Conservation (phyloP, 2,113 vertebrate species). For the Mesocricetus auratus region DNA sequence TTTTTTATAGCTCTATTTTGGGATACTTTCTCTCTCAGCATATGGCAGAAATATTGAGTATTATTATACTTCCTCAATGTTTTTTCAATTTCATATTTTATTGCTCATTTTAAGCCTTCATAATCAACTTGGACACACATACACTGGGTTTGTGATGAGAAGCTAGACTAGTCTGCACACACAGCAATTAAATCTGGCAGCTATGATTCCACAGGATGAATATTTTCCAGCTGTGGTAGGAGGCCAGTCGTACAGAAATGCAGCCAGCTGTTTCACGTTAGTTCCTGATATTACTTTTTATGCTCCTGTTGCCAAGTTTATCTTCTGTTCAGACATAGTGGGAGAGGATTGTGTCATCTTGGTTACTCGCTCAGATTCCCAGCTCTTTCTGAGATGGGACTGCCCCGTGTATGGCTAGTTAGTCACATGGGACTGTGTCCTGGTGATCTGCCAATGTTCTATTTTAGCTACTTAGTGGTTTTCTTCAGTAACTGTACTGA, state of each 20-base stretch:
- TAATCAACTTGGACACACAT: slow-evolving; percentile 58
- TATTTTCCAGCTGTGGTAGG: slow-evolving; percentile 76
- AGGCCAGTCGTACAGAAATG: slow-evolving; percentile 60
- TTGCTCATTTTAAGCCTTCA: slow-evolving; percentile 61
- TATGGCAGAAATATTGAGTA: slow-evolving; percentile 53
- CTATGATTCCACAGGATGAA: slow-evolving; percentile 70
- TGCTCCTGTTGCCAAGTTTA: slow-evolving; percentile 72
- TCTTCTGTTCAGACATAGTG: slow-evolving; percentile 72
- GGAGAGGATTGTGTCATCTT: slow-evolving; percentile 35
- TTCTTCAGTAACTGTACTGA: neutral
- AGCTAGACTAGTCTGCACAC: slow-evolving; percentile 51
- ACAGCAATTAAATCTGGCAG: slow-evolving; percentile 72
- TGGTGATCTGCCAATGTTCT: neutral
- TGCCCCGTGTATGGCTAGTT: neutral
- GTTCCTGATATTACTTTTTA: slow-evolving; percentile 72
- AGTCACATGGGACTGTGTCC: neutral
- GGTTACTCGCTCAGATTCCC: slow-evolving; percentile 58
- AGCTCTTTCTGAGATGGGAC: slow-evolving; percentile 55
- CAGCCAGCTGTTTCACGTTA: slow-evolving; percentile 81
- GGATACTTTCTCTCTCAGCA: slow-evolving; percentile 32
- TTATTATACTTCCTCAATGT: slow-evolving; percentile 56
- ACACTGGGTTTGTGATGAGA: slow-evolving; percentile 22
- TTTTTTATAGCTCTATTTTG: slow-evolving; percentile 58
- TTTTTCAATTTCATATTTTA: slow-evolving; percentile 59
- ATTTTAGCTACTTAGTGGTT: neutral